These are phyloP conservation scores for Drosophila bocki DNA, from an alignment of 1,140 invertebrate genomes.

Conservation along the genomic window DNA sequence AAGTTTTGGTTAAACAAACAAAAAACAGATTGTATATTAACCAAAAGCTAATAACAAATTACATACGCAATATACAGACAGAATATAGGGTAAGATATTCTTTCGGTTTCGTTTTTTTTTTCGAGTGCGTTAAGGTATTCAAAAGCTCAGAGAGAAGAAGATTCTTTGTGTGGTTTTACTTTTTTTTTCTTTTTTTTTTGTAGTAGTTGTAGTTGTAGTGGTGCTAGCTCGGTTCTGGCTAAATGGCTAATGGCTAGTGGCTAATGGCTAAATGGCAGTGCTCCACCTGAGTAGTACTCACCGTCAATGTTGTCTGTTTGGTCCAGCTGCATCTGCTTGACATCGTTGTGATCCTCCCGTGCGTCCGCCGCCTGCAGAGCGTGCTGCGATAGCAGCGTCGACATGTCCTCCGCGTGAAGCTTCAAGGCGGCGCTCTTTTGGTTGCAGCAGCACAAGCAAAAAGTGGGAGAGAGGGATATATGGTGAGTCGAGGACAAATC, in stretches of 20 bases:
- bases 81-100: constrained; percentile 34
- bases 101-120: constrained; percentile 36
- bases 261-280: constrained; percentile 42
- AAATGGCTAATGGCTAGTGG: constrained; percentile 41
- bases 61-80: constrained; percentile 51
- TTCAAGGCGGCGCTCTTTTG: constrained; percentile 73
- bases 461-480: constrained; percentile 18
- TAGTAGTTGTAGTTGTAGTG: constrained; percentile 48
- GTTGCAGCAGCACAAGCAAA: background rate
- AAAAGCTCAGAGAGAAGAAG: constrained; percentile 63
- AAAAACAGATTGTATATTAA: constrained; percentile 47
- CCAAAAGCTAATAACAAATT: constrained; percentile 60
- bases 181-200: constrained; percentile 2
- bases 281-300: constrained; percentile 59
- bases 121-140: constrained; percentile 47
- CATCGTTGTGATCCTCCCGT: constrained; percentile 82
- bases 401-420: constrained; percentile 83
- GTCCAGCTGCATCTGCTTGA: constrained; percentile 79
- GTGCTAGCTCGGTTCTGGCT: constrained; percentile 56
- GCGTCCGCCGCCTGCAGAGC: constrained; percentile 70
- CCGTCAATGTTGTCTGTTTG: constrained; percentile 85
- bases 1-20: constrained; percentile 39
- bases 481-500: background rate
- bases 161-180: constrained; percentile 47
- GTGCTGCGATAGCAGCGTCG: constrained; percentile 76